These are phyloP conservation scores for Psococerastis gibbosa DNA, from an alignment of 2,888 invertebrate species.

Conservation along the genomic window DNA sequence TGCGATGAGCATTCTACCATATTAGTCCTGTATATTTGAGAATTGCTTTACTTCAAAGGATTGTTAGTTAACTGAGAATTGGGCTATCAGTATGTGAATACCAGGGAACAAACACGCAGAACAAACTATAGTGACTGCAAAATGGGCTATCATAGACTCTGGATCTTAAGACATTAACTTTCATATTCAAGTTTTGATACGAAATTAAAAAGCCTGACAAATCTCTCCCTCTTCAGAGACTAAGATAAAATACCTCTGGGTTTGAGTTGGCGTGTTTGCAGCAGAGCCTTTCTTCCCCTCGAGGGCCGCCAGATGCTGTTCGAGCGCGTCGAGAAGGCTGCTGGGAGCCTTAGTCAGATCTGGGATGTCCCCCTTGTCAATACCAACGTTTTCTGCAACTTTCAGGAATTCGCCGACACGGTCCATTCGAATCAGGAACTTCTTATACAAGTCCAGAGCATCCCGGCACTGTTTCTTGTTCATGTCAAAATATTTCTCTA, in stretches of 20 bases:
- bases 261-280: conserved; percentile 70
- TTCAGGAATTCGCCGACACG: conserved; percentile 94
- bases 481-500: conserved; percentile 99
- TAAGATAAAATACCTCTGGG: conserved; percentile 41
- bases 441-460: conserved; percentile 95
- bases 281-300: conserved; percentile 84
- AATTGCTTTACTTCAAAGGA: no score
- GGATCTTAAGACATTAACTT: no score
- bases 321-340: conserved; percentile 88
- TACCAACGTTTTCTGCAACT: conserved; percentile 70
- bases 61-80: no score
- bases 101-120: no score
- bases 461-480: conserved; percentile 98
- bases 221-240: conserved; percentile 4
- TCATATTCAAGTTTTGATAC: conserved; percentile 11
- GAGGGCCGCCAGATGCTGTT: conserved; percentile 80
- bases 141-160: no score
- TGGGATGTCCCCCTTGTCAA: conserved; percentile 96
- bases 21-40: no score
- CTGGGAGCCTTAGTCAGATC: conserved; percentile 96
- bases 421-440: conserved; percentile 96
- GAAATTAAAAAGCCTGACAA: no score
- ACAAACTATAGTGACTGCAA: conserved; percentile 11
- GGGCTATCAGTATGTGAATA: no score
- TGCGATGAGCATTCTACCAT: no score